phyloP scores from a whole-genome alignment of 2,113 vertebrate genomes.

The Lathamus discolor region DNA sequence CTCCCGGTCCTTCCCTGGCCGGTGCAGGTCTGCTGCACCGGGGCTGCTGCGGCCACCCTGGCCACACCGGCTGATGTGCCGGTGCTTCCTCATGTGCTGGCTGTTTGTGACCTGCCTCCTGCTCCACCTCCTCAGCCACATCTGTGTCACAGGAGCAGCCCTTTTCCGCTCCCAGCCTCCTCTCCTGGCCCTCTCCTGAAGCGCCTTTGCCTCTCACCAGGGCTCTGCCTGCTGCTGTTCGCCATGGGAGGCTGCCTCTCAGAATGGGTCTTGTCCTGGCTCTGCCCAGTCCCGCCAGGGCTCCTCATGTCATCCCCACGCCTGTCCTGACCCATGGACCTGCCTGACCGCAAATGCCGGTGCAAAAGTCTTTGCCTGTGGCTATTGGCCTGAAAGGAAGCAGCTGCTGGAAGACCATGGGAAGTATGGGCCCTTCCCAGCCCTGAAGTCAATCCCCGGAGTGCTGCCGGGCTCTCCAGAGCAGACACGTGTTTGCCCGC shows the following conservation, averaged over 20 bases:
- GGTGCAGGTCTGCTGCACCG: not conserved
- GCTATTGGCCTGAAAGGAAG: not conserved
- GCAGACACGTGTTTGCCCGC: not conserved
- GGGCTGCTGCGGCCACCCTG: not conserved
- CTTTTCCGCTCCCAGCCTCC: not conserved
- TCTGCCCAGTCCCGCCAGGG: not conserved
- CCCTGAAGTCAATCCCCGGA: not conserved
- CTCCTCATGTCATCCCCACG: not conserved
- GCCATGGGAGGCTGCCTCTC: not conserved
- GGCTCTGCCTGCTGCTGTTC: not conserved
- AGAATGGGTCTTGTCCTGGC: not conserved
- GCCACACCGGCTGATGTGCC: not conserved
- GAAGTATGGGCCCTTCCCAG: not conserved
- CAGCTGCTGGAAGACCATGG: not conserved
- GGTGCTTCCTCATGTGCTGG: not conserved
- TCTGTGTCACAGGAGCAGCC: not conserved
- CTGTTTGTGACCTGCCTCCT: constrained; percentile 37
- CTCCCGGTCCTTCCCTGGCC: not conserved
- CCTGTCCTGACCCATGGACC: not conserved
- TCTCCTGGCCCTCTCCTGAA: not conserved
- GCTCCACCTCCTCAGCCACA: constrained; percentile 56
- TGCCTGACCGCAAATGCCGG: not conserved
- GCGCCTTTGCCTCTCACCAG: not conserved
- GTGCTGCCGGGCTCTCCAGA: not conserved
- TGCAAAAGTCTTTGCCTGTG: not conserved